Conservation (phyloP, 1,140 invertebrate species). For the Rhopalosiphum maidis region DNA sequence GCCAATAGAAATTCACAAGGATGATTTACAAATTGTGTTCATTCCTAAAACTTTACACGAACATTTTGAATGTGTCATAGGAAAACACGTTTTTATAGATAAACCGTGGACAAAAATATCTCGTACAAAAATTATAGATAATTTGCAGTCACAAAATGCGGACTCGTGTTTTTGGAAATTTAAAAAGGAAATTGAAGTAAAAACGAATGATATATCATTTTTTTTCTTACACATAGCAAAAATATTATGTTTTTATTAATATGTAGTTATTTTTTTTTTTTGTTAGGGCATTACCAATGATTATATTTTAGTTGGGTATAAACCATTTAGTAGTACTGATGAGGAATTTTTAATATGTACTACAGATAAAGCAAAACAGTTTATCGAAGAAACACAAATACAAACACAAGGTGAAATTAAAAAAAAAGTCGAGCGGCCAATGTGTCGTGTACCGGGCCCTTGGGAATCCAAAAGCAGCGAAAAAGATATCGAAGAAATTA, state of each 20-base stretch:
- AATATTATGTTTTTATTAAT: not conserved
- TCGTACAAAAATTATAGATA: constrained; percentile 29
- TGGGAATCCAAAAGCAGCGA: constrained; percentile 34
- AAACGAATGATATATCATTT: not conserved
- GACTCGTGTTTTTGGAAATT: constrained; percentile 17
- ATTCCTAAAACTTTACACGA: constrained; percentile 33
- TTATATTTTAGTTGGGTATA: constrained; percentile 39
- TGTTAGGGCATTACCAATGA: not conserved
- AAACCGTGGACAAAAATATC: constrained; percentile 30
- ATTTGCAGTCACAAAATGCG: not conserved
- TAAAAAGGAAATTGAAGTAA: constrained; percentile 40
- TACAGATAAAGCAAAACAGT: not conserved
- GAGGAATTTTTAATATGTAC: constrained; percentile 41
- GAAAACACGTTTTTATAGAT: constrained; percentile 31
- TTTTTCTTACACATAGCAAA: not conserved
- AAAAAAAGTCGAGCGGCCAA: constrained; percentile 1
- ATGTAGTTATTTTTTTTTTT: not conserved
- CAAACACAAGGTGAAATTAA: not conserved
- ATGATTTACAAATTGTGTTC: constrained; percentile 62
- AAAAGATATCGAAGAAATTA: constrained; percentile 26
- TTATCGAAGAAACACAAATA: not conserved
- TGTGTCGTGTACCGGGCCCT: not conserved
- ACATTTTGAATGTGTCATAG: constrained; percentile 38
- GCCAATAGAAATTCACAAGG: constrained; percentile 56
- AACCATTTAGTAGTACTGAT: not conserved